Evolutionary conservation across 2,888 invertebrate species (phyloP), one percentile per base, ranked within the genome.

Genomic region (Thalpophila matura): DNA sequence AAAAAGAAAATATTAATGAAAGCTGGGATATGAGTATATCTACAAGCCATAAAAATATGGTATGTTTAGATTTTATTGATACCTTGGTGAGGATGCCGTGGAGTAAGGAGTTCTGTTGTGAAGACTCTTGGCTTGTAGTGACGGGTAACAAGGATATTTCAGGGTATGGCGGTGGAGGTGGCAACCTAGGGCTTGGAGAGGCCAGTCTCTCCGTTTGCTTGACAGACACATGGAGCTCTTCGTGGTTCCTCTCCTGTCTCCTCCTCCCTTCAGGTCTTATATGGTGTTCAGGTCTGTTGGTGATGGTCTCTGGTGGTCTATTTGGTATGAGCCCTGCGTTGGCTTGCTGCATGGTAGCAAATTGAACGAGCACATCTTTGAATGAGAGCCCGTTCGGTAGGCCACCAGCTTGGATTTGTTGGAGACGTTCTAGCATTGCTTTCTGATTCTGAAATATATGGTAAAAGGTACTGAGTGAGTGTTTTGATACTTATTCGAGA

Each of bases 91-190:
- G 92, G 79, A 97, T 97, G 37, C 97, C 97, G 83, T 97, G 97
- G 3, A 98, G 95, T 49, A 97, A 90, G 0, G 97, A 97, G 63
- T 96, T 96, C 76, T 96, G 95, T 65, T 95, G 95, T 4, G 91
- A 86, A 6, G 90, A 84, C 0, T 92, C 92, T 68, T 90, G 88
- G 81, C 88, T 77, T 4, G 93, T 91, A 4, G 87, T 92, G 55
- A 97, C 97, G 0, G 97, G 97, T 83, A 97, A 96, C 18, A 97
- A 94, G 2, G 97, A 97, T 45, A 97, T 97, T 90, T 97, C 97
- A 0, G 97, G 97, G 91, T 97, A 97, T 49, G 96, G 97, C 46
- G 96, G 97, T 4, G 97, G 96, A 6, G 96, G 96, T 2, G 96
- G 96, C 54, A 95, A 89, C 22, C 94, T 83, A 7, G 95, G 91